phyloP scores from a whole-genome alignment of 2,888 invertebrate species.

The Tenthredo scrophulariae region DNA sequence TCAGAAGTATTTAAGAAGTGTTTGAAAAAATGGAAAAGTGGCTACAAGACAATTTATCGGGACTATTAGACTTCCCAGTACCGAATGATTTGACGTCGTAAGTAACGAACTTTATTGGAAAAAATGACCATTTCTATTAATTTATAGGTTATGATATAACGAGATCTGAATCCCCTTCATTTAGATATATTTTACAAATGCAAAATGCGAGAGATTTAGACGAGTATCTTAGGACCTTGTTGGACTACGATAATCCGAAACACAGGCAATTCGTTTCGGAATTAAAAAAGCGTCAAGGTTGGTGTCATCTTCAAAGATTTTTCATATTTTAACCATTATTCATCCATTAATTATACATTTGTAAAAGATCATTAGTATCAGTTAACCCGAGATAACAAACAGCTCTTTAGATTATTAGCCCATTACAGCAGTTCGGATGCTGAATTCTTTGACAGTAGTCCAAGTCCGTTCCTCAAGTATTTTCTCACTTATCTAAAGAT shows the following conservation, averaged over 20 bases:
- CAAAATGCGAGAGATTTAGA: constrained; percentile 86
- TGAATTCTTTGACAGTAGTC: background rate
- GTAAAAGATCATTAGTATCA: background rate
- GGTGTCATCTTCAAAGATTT: background rate
- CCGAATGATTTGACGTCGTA: constrained; percentile 86
- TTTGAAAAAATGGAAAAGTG: constrained; percentile 82
- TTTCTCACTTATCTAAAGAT: no score
- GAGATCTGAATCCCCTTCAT: background rate
- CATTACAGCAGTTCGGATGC: background rate
- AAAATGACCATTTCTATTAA: background rate
- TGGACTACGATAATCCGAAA: constrained; percentile 84
- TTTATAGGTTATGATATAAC: constrained; percentile 31
- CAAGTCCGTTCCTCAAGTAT: background rate
- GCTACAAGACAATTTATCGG: constrained; percentile 83
- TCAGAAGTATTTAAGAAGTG: background rate
- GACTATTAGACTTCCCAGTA: constrained; percentile 84
- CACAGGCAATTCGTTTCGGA: constrained; percentile 85
- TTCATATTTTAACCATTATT: background rate
- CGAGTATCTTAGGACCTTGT: constrained; percentile 87
- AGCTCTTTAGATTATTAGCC: background rate
- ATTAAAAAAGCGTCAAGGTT: constrained; percentile 74
- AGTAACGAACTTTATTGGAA: constrained; percentile 64
- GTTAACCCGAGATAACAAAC: background rate
- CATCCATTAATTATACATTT: background rate
- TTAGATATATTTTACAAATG: constrained; percentile 87